Conservation (phyloP, 2,797 vertebrate species). For the Pangasius larnaudii region DNA sequence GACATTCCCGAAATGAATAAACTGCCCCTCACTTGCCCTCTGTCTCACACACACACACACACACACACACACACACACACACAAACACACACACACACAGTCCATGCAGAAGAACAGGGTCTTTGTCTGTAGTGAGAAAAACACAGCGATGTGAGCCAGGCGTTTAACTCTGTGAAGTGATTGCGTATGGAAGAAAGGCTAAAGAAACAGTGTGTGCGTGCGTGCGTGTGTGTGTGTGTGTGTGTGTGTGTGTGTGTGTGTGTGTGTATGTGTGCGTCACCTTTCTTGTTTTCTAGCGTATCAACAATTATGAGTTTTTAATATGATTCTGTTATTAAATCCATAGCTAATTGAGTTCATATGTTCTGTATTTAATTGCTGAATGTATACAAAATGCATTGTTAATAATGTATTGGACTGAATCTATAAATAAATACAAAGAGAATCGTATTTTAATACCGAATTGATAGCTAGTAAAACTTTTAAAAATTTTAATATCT, state of each 20-base stretch:
- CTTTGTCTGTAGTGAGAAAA: conserved; percentile 51
- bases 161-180: conserved; percentile 41
- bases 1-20: conserved; percentile 59
- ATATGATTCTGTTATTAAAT: background rate
- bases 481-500: too few relatives aligned
- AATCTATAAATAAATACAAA: background rate
- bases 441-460: background rate
- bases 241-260: background rate
- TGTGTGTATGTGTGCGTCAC: background rate
- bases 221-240: background rate
- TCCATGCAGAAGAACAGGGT: conserved; percentile 44
- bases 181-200: conserved; percentile 18
- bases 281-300: background rate
- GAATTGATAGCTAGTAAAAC: background rate
- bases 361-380: background rate
- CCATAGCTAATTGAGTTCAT: background rate
- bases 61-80: conserved; percentile 27
- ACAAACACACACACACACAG: background rate
- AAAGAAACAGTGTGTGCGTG: background rate
- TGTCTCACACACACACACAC: conserved; percentile 15
- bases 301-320: background rate
- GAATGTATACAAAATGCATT: background rate
- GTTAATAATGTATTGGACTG: background rate
- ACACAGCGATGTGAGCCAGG: conserved; percentile 19
- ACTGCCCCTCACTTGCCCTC: conserved; percentile 42